phyloP scores from a whole-genome alignment of 2,888 invertebrate species.

The Zygogramma bicolorata region DNA sequence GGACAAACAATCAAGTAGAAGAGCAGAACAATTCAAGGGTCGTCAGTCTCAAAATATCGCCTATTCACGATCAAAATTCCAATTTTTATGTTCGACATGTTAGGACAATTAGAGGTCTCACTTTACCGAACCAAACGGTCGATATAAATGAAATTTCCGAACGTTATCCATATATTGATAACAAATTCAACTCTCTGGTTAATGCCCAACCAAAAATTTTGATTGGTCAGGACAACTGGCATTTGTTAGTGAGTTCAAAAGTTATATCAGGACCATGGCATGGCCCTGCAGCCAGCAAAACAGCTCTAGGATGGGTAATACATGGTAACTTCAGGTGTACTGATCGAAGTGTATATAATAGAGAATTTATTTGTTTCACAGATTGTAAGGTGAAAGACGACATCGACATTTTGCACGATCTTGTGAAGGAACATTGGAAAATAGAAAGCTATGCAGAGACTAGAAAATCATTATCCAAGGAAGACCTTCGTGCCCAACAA shows the following conservation, averaged over 20 bases:
- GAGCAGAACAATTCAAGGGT: not conserved
- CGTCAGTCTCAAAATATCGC: not conserved
- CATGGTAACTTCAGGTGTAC: not conserved
- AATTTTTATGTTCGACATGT: not conserved
- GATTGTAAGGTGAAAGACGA: not conserved
- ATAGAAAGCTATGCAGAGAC: not conserved
- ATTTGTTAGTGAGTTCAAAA: not conserved
- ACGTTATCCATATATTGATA: not conserved
- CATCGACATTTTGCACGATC: not conserved
- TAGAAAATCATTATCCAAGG: not conserved
- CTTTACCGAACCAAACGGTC: not conserved
- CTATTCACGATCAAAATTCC: not conserved
- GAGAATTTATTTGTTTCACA: not conserved
- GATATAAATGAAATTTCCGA: not conserved
- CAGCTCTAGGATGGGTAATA: not conserved
- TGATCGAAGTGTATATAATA: not conserved
- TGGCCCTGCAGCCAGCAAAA: not conserved
- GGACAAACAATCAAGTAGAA: not conserved
- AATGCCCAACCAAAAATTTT: not conserved
- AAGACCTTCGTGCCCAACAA: not conserved
- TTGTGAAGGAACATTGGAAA: constrained; percentile 8
- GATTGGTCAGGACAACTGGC: not conserved
- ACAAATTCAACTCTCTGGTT: too few relatives aligned
- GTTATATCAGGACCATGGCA: not conserved
- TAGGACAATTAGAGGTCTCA: not conserved